Conservation (phyloP, 2,888 invertebrate species). For the Amblyjoppa fuscipennis region DNA sequence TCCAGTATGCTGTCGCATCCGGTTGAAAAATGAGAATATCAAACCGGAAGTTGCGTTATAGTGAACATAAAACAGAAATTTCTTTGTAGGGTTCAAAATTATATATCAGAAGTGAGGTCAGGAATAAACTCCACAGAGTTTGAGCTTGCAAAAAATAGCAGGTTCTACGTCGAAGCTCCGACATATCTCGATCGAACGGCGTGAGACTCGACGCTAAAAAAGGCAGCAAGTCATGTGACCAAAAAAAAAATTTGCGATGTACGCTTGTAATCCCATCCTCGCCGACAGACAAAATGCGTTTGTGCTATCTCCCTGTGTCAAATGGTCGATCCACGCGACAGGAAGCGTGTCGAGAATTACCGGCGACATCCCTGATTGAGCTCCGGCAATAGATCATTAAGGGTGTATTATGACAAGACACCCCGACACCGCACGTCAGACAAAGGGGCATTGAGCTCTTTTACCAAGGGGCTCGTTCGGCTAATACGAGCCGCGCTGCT, state of each 20-base stretch:
- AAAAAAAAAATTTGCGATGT: constrained; percentile 82
- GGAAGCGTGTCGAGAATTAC: constrained; percentile 83
- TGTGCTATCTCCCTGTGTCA: constrained; percentile 64
- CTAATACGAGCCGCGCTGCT: constrained; percentile 52
- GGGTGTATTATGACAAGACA: constrained; percentile 83
- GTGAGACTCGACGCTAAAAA: constrained; percentile 3
- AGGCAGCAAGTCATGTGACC: constrained; percentile 29
- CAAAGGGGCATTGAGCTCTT: constrained; percentile 69
- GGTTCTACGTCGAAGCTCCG: constrained; percentile 6
- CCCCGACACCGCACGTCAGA: constrained; percentile 71
- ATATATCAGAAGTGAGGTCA: too few species aligned
- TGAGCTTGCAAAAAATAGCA: constrained; percentile 26
- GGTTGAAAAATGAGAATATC: too few species aligned
- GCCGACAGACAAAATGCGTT: constrained; percentile 65
- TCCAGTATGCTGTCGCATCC: too few species aligned
- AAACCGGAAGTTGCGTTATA: too few species aligned
- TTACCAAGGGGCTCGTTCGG: constrained; percentile 63
- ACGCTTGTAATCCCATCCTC: constrained; percentile 78
- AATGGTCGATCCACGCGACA: constrained; percentile 81
- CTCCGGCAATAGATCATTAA: constrained; percentile 83
- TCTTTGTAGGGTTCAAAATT: too few species aligned
- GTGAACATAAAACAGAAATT: too few species aligned
- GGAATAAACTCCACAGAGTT: neutral
- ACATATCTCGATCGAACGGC: constrained; percentile 73
- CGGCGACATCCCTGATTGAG: constrained; percentile 77